Conservation (phyloP, 1,140 invertebrate species). For the Cheumatopsyche charites region DNA sequence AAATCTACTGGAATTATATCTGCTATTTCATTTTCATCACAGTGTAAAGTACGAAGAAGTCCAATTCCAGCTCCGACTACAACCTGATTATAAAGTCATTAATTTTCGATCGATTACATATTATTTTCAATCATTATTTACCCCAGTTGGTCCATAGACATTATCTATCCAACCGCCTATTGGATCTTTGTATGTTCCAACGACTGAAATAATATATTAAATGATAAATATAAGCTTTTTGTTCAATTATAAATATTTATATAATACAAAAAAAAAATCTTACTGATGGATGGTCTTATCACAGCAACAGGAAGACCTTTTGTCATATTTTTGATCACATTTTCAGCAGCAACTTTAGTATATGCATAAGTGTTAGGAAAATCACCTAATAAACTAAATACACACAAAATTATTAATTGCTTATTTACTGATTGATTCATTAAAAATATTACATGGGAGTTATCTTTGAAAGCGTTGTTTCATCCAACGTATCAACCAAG, state of each 20-base stretch:
- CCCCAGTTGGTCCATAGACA: conserved; percentile 88
- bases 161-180: conserved; percentile 90
- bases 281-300: conserved; percentile 76
- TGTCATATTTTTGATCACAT: conserved; percentile 69
- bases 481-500: conserved; percentile 64
- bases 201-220: conserved; percentile 64
- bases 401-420: background rate
- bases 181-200: conserved; percentile 80
- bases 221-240: background rate
- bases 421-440: too few relatives aligned
- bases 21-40: conserved; percentile 66
- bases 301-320: conserved; percentile 74
- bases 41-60: conserved; percentile 73
- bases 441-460: conserved; percentile 75
- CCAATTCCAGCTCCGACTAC: conserved; percentile 77
- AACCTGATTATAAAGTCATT: conserved; percentile 50
- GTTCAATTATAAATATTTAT: background rate
- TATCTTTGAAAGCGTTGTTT: conserved; percentile 71
- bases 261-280: conserved; percentile 45
- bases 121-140: too few relatives aligned
- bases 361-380: conserved; percentile 87
- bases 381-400: conserved; percentile 68
- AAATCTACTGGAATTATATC: conserved; percentile 88
- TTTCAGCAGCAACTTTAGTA: conserved; percentile 83
- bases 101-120: conserved; percentile 20